These are phyloP conservation scores for Oreotragus oreotragus DNA, from an alignment of 2,113 vertebrate genomes.

Conservation along the genomic window DNA sequence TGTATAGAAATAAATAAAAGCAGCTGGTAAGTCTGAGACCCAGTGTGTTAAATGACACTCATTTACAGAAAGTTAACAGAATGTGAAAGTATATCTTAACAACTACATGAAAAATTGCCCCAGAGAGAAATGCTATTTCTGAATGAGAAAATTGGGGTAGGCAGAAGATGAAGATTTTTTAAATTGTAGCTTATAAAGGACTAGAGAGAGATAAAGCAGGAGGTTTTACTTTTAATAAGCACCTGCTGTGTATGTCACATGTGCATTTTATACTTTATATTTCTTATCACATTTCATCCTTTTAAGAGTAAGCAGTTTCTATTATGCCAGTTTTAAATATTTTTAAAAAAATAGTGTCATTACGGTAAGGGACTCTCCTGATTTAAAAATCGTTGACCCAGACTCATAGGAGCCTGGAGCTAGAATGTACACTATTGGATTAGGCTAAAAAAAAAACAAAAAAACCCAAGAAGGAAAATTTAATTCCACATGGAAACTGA, in stretches of 20 bases:
- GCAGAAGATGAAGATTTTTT: neutral
- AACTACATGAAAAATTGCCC: neutral
- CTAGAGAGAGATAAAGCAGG: neutral
- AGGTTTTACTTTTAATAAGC: neutral
- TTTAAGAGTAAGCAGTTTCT: neutral
- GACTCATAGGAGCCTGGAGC: neutral
- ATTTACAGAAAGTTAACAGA: neutral
- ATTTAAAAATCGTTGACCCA: neutral
- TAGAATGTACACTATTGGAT: neutral
- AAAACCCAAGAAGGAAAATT: neutral
- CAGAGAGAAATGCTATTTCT: neutral
- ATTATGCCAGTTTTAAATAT: neutral
- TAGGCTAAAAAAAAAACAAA: neutral
- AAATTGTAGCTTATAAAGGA: neutral
- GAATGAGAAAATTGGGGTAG: neutral
- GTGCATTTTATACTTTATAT: neutral
- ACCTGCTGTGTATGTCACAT: neutral
- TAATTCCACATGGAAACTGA: neutral
- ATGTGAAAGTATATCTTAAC: neutral
- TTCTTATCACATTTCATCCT: neutral
- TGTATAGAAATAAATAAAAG: neutral
- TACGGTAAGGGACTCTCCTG: neutral
- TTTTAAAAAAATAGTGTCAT: neutral
- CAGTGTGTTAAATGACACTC: neutral
- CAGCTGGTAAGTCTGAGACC: neutral